Base-by-base conservation (phyloP, 2,888 invertebrate species). In the Tetranychus truncatus region DNA sequence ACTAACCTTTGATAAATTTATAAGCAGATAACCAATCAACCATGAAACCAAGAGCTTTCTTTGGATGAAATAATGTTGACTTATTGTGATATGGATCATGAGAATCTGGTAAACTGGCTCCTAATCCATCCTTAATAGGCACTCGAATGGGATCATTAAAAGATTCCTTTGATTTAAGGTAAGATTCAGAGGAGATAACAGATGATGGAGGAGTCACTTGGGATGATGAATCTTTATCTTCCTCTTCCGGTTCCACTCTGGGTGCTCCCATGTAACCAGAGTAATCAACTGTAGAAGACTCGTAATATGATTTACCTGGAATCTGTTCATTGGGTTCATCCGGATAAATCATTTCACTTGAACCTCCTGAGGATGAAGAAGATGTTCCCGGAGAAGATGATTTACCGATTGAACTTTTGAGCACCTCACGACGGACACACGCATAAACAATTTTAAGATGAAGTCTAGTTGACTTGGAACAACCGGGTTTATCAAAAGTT, bases 1-100 rank as follows among this genome's bases (percentile, higher is more conserved):
- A 88, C 88, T 87, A 86, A 89, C 89, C 86, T 86, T 86, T 85
- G 80, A 89, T 84, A 82, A 87, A 88, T 80, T 86, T 85, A 84
- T 88, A 88, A 79, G 88, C 87, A 82, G 87, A 86, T 81, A 88
- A 87, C 88, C 88, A 88, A 81, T 88, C 88, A 79, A 87, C 86
- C 82, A 89, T 84, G 84, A 88, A 88, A 81, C 88, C 88, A 82
- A 87, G 85, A 81, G 87, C 79, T 46, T 76, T 77, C 76, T 77
- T 73, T 20, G 75, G 74, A 24, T 75, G 66, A 66, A 74, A 18
- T 11, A 76, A 45, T 9, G 55, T 21, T n/a, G 73, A 74, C 34
- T 75, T 75, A 66, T 76, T 76, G 15, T 55, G 55, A 55, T 55
- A 55, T 55, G 55, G 55, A 21, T 72, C 73, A 34, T 75, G 55